Percentiles rank a stretch among this genome's conserved stretches.
These are phyloP conservation scores for Dryobota labecula DNA, from an alignment of 2,888 invertebrate genomes.

Conservation along the genomic window DNA sequence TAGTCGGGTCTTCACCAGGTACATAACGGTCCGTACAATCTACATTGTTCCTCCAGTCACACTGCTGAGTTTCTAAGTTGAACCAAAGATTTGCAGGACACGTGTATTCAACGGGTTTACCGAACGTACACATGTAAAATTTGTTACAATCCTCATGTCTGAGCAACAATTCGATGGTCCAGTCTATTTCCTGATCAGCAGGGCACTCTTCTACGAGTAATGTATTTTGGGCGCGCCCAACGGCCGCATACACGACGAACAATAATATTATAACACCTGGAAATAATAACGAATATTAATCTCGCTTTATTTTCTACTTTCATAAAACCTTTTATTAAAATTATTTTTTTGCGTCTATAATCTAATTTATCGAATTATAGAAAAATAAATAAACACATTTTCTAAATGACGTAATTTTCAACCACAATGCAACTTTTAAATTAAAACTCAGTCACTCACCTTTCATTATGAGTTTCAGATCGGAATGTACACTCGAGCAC, in stretches of 20 bases:
- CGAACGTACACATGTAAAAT: constrained; percentile 93
- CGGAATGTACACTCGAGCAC: constrained; percentile 36
- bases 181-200: constrained; percentile 75
- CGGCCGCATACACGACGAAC: constrained; percentile 66
- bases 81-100: constrained; percentile 91
- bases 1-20: constrained; percentile 61
- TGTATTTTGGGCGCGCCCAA: constrained; percentile 59
- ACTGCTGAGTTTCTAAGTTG: constrained; percentile 88
- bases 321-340: not conserved
- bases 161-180: constrained; percentile 87
- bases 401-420: not conserved
- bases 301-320: not conserved
- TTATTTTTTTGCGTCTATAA: not conserved
- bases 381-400: constrained; percentile 7
- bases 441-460: constrained; percentile 47
- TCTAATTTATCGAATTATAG: constrained; percentile 3
- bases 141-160: constrained; percentile 90
- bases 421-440: constrained; percentile 2
- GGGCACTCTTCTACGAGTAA: constrained; percentile 75
- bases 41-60: constrained; percentile 92
- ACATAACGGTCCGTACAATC: constrained; percentile 87
- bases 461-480: constrained; percentile 63
- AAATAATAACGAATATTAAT: constrained; percentile 41
- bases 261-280: constrained; percentile 69
- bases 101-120: constrained; percentile 89